Conservation (phyloP, 1,140 invertebrate species). For the Cydia splendana region DNA sequence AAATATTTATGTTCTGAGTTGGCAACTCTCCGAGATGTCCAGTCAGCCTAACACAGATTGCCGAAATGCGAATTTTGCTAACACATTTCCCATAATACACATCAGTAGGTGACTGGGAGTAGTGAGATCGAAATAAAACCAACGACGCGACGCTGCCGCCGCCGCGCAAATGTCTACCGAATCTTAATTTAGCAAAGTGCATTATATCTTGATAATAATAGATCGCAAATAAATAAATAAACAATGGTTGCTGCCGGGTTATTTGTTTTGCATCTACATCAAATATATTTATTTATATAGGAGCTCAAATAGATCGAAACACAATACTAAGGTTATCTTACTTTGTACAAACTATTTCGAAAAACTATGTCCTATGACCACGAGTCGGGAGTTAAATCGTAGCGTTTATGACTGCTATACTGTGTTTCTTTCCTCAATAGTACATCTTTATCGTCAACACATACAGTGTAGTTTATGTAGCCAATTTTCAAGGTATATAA, state of each 20-base stretch:
- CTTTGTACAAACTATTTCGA: not conserved
- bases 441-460: no score
- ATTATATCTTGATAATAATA: not conserved
- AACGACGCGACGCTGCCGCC: constrained; percentile 1
- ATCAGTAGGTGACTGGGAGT: not conserved
- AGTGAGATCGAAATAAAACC: not conserved
- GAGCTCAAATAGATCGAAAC: not conserved
- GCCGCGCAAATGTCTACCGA: constrained; percentile 1
- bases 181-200: constrained; percentile 27
- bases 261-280: not conserved
- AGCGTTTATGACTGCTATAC: no score
- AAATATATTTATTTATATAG: no score
- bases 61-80: constrained; percentile 15
- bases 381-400: not conserved
- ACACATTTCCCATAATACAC: constrained; percentile 23
- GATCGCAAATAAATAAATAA: not conserved
- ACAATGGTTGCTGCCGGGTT: not conserved
- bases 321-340: no score
- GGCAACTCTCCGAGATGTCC: constrained; percentile 22
- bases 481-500: no score
- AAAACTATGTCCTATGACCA: no score
- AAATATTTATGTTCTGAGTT: not conserved
- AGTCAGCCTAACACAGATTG: constrained; percentile 1
- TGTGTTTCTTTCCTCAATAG: no score
- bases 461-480: no score